Evolutionary conservation across 2,888 invertebrate species (phyloP).

Genomic region (Orthosia incerta): DNA sequence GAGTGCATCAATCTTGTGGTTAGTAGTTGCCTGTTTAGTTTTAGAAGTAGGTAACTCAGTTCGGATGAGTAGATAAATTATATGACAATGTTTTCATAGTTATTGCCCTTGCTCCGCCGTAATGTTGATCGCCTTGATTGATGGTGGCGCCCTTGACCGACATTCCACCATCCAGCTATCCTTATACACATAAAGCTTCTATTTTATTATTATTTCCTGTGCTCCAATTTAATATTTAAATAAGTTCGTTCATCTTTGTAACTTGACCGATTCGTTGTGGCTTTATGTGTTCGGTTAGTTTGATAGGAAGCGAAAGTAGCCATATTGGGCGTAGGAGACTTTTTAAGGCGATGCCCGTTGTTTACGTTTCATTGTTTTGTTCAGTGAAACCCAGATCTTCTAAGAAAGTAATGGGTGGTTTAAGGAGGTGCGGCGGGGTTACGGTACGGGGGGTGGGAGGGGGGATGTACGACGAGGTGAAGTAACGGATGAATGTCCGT

Average conservation of each 20-base stretch:
- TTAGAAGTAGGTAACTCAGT: slow-evolving; percentile 20
- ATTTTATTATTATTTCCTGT: slow-evolving; percentile 50
- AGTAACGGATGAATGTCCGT: slow-evolving; percentile 90
- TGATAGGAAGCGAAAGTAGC: slow-evolving; percentile 20
- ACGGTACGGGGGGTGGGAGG: slow-evolving; percentile 55
- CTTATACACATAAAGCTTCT: slow-evolving; percentile 49
- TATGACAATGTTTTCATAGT: slow-evolving; percentile 52
- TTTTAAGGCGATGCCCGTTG: slow-evolving; percentile 12
- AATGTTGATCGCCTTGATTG: slow-evolving; percentile 60
- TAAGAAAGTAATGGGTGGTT: slow-evolving; percentile 60
- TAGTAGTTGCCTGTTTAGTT: slow-evolving; percentile 17
- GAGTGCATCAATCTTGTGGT: not conserved
- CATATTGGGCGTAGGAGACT: slow-evolving; percentile 4
- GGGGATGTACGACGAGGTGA: slow-evolving; percentile 79
- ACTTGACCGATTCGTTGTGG: slow-evolving; percentile 31
- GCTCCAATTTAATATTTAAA: slow-evolving; percentile 51
- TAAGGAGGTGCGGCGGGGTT: slow-evolving; percentile 52
- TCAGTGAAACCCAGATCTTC: slow-evolving; percentile 45
- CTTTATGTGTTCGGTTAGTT: slow-evolving; percentile 9
- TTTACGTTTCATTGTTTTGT: slow-evolving; percentile 40
- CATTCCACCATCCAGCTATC: slow-evolving; percentile 55
- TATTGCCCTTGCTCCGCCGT: slow-evolving; percentile 56
- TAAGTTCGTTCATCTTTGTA: slow-evolving; percentile 43
- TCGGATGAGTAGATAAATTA: slow-evolving; percentile 50
- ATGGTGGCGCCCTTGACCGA: slow-evolving; percentile 62